phyloP scores from a whole-genome alignment of 2,888 invertebrate genomes.

The Aporophyla lueneburgensis region DNA sequence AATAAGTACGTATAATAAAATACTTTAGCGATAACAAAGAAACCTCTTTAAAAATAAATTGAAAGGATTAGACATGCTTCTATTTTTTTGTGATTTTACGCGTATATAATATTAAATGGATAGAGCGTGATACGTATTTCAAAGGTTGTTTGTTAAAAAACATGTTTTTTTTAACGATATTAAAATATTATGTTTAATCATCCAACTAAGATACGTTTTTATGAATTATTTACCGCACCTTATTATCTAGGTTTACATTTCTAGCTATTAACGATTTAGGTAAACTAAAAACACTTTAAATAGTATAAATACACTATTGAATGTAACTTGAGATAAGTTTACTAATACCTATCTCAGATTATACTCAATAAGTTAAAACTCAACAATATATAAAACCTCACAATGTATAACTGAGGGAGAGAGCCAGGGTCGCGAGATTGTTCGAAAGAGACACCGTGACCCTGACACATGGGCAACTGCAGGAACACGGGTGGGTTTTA shows the following conservation, averaged over 20 bases:
- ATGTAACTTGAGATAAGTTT: not conserved
- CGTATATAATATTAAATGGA: not conserved
- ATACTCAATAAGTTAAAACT: not conserved
- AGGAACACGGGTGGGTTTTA: no score
- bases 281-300: not conserved
- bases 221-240: not conserved
- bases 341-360: not conserved
- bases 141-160: not conserved
- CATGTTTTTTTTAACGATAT: not conserved
- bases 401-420: not conserved
- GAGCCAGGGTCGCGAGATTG: no score
- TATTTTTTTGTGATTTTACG: not conserved
- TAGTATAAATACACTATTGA: not conserved
- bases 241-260: not conserved
- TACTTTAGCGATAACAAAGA: not conserved
- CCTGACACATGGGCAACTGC: no score
- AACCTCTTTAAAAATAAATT: not conserved
- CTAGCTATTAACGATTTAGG: no score
- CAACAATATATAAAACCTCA: not conserved
- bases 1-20: conserved; percentile 9
- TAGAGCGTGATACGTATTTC: not conserved
- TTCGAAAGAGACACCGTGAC: no score
- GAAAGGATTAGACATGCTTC: not conserved
- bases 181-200: not conserved
- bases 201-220: not conserved